Percentiles rank a stretch among this genome's conserved stretches.
phyloP scores from a whole-genome alignment of 2,888 invertebrate genomes.

The Tachina grossa region DNA sequence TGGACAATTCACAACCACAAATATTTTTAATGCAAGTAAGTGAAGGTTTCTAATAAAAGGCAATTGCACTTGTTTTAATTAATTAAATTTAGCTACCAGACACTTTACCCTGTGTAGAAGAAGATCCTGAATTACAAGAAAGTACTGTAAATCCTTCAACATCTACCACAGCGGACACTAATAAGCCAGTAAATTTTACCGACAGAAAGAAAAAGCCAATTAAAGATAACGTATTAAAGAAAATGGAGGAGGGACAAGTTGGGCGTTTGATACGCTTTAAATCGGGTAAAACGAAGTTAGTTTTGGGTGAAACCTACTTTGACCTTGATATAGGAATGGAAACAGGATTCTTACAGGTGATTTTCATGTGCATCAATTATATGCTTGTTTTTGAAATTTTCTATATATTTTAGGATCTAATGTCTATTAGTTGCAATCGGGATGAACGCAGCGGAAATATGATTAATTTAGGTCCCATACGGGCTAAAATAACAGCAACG shows the following conservation, averaged over 20 bases:
- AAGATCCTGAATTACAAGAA: constrained; percentile 66
- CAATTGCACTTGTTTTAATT: not conserved
- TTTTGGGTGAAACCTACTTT: constrained; percentile 84
- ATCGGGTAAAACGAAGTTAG: constrained; percentile 85
- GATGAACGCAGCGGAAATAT: constrained; percentile 84
- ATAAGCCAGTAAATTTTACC: constrained; percentile 18
- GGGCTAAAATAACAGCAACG: constrained; percentile 85
- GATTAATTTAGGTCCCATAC: constrained; percentile 84
- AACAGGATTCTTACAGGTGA: constrained; percentile 84
- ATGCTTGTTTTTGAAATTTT: not conserved
- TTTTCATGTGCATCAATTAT: not conserved
- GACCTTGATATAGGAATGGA: constrained; percentile 85
- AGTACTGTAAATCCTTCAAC: constrained; percentile 30
- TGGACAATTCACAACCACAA: constrained; percentile 77
- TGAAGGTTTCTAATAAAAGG: not conserved
- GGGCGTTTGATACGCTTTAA: constrained; percentile 85
- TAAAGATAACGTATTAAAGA: constrained; percentile 67
- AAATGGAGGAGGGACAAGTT: constrained; percentile 85
- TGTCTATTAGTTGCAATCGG: constrained; percentile 84
- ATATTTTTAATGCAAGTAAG: constrained; percentile 80
- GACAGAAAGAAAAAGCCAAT: constrained; percentile 51
- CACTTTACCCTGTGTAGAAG: constrained; percentile 76
- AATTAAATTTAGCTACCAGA: constrained; percentile 78
- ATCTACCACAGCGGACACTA: constrained; percentile 15
- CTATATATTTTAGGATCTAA: constrained; percentile 82